Evolutionary conservation across 2,888 invertebrate genomes (phyloP), one percentile per base, ranked within the genome.

Genomic region (Drepana falcataria): DNA sequence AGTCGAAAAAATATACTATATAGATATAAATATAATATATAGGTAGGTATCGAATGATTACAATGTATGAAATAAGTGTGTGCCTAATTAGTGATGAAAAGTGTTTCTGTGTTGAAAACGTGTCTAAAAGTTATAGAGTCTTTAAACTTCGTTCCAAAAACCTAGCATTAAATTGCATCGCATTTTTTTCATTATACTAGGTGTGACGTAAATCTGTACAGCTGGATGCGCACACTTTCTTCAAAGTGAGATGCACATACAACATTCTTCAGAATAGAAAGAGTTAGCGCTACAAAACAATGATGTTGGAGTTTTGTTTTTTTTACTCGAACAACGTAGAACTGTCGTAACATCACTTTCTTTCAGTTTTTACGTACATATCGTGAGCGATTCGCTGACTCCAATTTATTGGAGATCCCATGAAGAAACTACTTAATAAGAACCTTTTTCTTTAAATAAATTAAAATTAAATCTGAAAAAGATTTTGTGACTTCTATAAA

Each of bases 301-400:
- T 83, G 77, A 79, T 71, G 65, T 53, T 64, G 60, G 57, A 65
- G 65, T 85, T 87, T 21, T 21, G 21, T 21, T 21, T 21, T 21
- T 85, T 81, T 82, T 73, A 64, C 61, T 66, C 67, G 70, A 71
- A 73, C 71, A 73, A 64, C 65, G 64, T 73, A n/a, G n/a, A n/a
- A 71, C 70, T 80, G 77, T 73, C 76, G 81, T 83, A 83, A 85
- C 77, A 79, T 76, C 74, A 87, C 88, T 89, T 89, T 89, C 89
- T 87, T 89, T 74, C 73, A 71, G 74, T 80, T 80, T 81, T 83
- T 83, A 73, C 59, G 60, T 41, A 37, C 21, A 7, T 59, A 56
- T 70, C 80, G 78, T 79, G 79, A 75, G 69, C 76, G 65, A 80
- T 79, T 71, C 83, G 76, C 85, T 85, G 84, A 82, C 85, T 83